A percentile compares a stretch with the other conserved stretches of the same genome.
Evolutionary conservation across 2,888 invertebrate genomes (phyloP).

Genomic region (Nasonovia ribisnigri): DNA sequence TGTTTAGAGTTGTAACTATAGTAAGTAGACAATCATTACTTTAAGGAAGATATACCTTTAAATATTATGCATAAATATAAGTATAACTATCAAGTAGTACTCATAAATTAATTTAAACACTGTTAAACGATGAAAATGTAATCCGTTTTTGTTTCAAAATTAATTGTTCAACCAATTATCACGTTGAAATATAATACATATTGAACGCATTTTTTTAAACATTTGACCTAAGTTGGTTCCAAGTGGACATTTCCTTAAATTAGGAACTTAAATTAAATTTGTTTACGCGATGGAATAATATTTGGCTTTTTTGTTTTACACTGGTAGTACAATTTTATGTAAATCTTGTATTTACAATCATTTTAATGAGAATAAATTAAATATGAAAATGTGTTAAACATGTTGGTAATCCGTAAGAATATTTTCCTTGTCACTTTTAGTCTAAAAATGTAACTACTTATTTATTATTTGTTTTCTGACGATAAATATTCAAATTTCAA

Average conservation of each 20-base stretch:
- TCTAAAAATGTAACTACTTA: not conserved
- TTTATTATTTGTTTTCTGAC: not conserved
- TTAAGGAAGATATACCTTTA: not conserved
- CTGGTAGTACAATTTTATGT: not conserved
- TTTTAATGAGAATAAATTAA: conserved; percentile 22
- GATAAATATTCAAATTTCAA: not conserved
- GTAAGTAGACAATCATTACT: not conserved
- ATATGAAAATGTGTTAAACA: not conserved
- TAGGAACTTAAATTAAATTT: conserved; percentile 3
- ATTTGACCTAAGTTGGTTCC: not conserved
- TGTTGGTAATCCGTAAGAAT: not conserved
- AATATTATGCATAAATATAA: not conserved
- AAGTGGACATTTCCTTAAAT: not conserved
- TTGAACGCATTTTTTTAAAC: not conserved
- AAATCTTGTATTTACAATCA: not conserved
- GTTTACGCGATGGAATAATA: conserved; percentile 8
- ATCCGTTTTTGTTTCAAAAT: not conserved
- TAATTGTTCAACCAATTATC: not conserved
- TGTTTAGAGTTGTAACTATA: not conserved
- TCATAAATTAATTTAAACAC: not conserved
- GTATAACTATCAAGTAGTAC: not conserved
- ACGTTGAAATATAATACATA: not conserved
- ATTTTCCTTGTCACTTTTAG: not conserved
- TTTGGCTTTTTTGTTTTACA: not conserved
- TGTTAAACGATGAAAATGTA: not conserved